These are phyloP conservation scores for Polietes domitor DNA, from an alignment of 2,888 invertebrate genomes.

Conservation along the genomic window DNA sequence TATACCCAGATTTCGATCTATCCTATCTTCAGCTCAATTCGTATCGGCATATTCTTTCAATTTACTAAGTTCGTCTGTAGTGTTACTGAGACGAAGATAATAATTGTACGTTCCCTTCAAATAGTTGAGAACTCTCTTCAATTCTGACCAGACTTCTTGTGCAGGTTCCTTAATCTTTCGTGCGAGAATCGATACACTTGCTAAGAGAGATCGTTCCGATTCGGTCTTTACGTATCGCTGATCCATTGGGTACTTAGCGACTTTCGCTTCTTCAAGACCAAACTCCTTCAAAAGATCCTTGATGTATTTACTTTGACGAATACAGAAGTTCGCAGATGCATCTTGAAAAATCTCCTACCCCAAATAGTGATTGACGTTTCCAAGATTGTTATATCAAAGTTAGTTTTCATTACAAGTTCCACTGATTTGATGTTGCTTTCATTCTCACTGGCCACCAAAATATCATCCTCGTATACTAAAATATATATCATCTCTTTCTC, in stretches of 20 bases:
- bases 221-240: background rate
- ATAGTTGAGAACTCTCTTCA: slow-evolving; percentile 28
- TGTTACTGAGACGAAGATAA: background rate
- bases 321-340: too few relatives aligned
- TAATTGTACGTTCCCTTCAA: slow-evolving; percentile 29
- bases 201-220: background rate
- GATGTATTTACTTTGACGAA: background rate
- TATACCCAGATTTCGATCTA: slow-evolving; percentile 72
- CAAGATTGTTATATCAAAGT: too few relatives aligned
- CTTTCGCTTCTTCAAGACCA: background rate
- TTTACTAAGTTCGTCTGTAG: too few relatives aligned
- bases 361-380: too few relatives aligned
- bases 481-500: background rate
- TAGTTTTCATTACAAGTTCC: too few relatives aligned
- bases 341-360: background rate
- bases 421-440: too few relatives aligned
- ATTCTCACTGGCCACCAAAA: too few relatives aligned
- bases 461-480: too few relatives aligned
- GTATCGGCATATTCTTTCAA: background rate
- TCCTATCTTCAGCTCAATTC: background rate
- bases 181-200: background rate
- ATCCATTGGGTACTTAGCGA: background rate
- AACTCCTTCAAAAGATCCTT: background rate
- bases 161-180: background rate
- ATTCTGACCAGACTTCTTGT: slow-evolving; percentile 24